Evolutionary conservation across 2,888 invertebrate species (phyloP), one percentile per base, ranked within the genome.

Genomic region (Macropis europaea): DNA sequence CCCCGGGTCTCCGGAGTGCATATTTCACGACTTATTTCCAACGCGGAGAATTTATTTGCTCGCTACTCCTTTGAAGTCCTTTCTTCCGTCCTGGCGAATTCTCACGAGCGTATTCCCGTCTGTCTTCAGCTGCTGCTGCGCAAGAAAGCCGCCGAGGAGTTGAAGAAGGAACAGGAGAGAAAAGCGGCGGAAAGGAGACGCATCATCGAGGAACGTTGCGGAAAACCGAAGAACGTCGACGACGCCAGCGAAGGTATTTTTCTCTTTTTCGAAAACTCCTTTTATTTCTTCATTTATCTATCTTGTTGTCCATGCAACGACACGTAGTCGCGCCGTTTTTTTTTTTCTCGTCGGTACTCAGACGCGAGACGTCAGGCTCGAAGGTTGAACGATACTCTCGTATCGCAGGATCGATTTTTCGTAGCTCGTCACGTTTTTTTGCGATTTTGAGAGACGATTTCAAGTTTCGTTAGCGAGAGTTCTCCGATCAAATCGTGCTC

Each of bases 131-230:
- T 98, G 93, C 93, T 99, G 94, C 94, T 99, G 93, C 98, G 99
- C 95, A 98, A 99, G 93, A 99, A 99, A 94, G 99, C 99, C 91
- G 99, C 99, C 86, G 99, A 99, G 91, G 99, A 99, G 92, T 92
- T 99, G 93, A 99, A 99, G 93, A 98, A 98, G 91, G 99, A 99
- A 92, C 99, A 99, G 92, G 97, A 99, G 92, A 95, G 97, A 90
- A 99, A 99, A 93, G 98, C 98, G 70, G 97, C 98, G 82, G 99
- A 99, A 92, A 95, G 98, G 91, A 97, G 98, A 93, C 96, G 97
- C 90, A 97, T 97, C 93, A 97, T 98, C 91, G 97, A 97, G 90
- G 96, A 98, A 91, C 94, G 98, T 90, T 97, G 97, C 91, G 97
- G 97, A 90, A 95, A 96, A 91, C 93, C 97, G 83, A 97, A 97